These are phyloP conservation scores for Pseudachorutes palmiensis DNA, from an alignment of 1,140 invertebrate species.

Conservation along the genomic window DNA sequence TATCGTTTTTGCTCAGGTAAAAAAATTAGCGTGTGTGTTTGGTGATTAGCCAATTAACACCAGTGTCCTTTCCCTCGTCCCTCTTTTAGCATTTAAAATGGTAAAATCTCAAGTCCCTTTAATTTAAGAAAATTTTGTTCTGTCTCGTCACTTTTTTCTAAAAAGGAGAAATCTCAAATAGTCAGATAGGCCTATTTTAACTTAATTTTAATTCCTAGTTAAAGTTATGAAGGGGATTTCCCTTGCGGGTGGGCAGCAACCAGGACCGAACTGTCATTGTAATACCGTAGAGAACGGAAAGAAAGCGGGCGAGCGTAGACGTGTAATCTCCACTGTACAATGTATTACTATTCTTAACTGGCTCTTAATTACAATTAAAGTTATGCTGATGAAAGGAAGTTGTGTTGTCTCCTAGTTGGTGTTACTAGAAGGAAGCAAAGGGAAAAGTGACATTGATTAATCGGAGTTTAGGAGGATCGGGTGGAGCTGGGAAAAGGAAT, in stretches of 20 bases:
- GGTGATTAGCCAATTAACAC: too few relatives aligned
- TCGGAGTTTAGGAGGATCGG: conserved; percentile 37
- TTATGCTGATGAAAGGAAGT: conserved; percentile 21
- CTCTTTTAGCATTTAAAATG: too few relatives aligned
- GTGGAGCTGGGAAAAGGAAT: conserved; percentile 38
- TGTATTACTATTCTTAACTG: conserved; percentile 28
- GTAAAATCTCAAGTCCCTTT: too few relatives aligned
- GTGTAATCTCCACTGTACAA: conserved; percentile 13
- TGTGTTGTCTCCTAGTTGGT: background rate
- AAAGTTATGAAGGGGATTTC: background rate
- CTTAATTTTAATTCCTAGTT: background rate
- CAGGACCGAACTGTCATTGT: too few relatives aligned
- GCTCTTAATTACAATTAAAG: conserved; percentile 24
- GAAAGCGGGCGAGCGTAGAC: background rate
- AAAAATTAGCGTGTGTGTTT: too few relatives aligned
- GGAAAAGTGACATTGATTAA: conserved; percentile 35
- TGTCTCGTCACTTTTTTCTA: background rate
- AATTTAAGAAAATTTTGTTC: background rate
- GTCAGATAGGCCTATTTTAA: conserved; percentile 4
- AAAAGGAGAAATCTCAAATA: background rate
- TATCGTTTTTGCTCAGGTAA: conserved; percentile 4
- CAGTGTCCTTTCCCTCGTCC: too few relatives aligned
- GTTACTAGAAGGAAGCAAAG: conserved; percentile 6
- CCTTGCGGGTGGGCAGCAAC: too few relatives aligned
- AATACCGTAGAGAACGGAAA: conserved; percentile 7